Evolutionary conservation across 2,113 vertebrate genomes (phyloP).

Genomic region (Cacatua alba): DNA sequence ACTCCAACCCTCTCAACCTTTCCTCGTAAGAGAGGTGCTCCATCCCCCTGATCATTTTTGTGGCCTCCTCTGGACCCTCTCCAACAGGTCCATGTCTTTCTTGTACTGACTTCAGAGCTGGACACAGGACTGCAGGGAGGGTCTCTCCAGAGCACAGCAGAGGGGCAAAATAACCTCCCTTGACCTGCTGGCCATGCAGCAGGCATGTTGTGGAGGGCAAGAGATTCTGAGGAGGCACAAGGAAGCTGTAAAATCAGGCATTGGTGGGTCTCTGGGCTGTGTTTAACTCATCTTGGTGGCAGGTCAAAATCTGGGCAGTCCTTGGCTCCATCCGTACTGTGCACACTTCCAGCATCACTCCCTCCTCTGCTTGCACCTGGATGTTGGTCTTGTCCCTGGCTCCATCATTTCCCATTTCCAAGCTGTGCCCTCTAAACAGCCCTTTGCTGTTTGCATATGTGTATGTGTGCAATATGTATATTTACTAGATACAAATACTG

Average conservation of each 20-base stretch:
- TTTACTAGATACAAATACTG: not conserved
- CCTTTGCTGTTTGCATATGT: not conserved
- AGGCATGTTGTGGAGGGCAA: not conserved
- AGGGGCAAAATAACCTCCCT: not conserved
- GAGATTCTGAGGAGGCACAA: not conserved
- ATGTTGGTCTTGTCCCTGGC: not conserved
- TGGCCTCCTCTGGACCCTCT: not conserved
- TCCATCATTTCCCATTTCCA: not conserved
- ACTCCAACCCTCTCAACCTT: not conserved
- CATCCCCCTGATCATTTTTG: not conserved
- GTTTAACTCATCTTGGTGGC: not conserved
- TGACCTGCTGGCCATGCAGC: not conserved
- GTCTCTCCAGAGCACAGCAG: not conserved
- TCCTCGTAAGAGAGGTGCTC: not conserved
- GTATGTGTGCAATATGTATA: not conserved
- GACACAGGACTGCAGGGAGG: not conserved
- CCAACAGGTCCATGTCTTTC: not conserved
- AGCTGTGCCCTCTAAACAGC: not conserved
- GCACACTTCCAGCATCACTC: not conserved
- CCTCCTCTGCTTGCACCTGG: not conserved
- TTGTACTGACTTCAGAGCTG: not conserved
- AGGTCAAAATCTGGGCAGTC: not conserved
- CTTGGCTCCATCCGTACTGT: not conserved
- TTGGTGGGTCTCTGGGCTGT: not conserved
- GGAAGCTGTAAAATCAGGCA: not conserved